Conservation (phyloP, 2,113 vertebrate species). For the Pionites leucogaster region DNA sequence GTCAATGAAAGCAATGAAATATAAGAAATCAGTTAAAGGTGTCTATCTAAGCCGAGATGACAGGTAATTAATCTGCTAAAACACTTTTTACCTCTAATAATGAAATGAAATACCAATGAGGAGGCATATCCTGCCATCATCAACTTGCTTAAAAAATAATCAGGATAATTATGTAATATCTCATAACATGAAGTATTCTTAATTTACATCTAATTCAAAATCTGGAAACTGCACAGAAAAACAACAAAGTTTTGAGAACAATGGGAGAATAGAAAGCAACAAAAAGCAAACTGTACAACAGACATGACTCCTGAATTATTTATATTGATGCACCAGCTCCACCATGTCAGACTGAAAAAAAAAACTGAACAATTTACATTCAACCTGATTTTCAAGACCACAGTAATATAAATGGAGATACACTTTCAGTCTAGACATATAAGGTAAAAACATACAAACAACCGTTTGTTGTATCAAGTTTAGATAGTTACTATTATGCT, state of each 20-base stretch:
- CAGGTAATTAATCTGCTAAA: not conserved
- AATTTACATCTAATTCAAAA: not conserved
- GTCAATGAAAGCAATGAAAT: not conserved
- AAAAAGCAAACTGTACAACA: fast-evolving
- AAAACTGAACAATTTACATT: not conserved
- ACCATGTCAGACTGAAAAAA: not conserved
- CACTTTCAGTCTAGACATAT: not conserved
- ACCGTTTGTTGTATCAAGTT: not conserved
- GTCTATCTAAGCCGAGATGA: not conserved
- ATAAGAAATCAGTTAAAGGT: not conserved
- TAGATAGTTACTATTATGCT: not conserved
- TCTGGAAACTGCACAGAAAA: not conserved
- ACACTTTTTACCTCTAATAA: not conserved
- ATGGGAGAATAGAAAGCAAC: not conserved
- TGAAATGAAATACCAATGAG: not conserved
- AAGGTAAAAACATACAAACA: not conserved
- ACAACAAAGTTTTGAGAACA: not conserved
- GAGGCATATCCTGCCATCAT: not conserved
- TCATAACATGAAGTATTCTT: not conserved
- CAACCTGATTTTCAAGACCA: not conserved
- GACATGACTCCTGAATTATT: not conserved
- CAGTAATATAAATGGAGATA: not conserved
- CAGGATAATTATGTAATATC: not conserved
- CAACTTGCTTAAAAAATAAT: not conserved
- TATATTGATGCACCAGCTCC: not conserved